phyloP scores from a whole-genome alignment of 1,140 invertebrate genomes.

The Drosophila aff. region DNA sequence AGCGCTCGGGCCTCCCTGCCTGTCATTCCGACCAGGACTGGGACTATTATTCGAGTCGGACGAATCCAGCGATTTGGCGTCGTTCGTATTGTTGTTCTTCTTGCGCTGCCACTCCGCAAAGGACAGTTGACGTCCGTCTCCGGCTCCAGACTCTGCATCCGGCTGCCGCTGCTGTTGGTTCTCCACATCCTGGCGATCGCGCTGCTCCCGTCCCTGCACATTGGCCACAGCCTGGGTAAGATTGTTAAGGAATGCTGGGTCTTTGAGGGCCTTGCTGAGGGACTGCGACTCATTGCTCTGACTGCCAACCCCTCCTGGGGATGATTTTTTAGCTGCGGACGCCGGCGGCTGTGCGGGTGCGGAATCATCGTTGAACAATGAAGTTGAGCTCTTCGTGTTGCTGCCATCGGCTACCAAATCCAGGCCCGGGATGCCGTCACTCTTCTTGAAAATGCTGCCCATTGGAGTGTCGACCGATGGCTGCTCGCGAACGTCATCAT shows the following conservation, averaged over 20 bases:
- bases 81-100: conserved; percentile 54
- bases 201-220: conserved; percentile 53
- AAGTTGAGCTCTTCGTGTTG: conserved; percentile 49
- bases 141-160: background rate
- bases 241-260: conserved; percentile 71
- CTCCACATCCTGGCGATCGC: conserved; percentile 11
- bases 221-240: conserved; percentile 70
- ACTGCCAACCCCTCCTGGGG: background rate
- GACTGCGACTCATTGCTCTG: conserved; percentile 53
- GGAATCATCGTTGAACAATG: conserved; percentile 53
- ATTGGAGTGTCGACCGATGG: conserved; percentile 40
- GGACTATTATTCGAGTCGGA: background rate
- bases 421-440: conserved; percentile 87
- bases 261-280: conserved; percentile 64
- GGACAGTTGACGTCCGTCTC: conserved; percentile 36
- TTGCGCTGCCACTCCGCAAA: conserved; percentile 76
- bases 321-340: background rate
- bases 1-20: background rate
- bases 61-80: conserved; percentile 13
- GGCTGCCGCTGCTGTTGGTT: background rate
- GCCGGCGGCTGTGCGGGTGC: background rate
- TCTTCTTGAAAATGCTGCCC: conserved; percentile 77
- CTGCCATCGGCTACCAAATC: conserved; percentile 86
- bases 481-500: background rate
- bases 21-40: background rate